Evolutionary conservation across 2,888 invertebrate species (phyloP).

Genomic region (Synergus umbraculus): DNA sequence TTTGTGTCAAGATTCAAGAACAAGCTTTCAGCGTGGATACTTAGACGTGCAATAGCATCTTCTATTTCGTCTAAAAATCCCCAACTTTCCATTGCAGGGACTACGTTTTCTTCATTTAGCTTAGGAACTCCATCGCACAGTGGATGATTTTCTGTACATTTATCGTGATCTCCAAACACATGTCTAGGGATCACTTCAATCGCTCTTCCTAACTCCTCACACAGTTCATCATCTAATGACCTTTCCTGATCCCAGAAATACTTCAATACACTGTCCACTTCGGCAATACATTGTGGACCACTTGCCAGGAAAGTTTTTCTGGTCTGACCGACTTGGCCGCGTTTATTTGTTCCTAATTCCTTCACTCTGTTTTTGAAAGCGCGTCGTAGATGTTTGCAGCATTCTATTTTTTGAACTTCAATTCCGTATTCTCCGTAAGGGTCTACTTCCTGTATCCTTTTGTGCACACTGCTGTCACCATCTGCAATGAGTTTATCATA

Average conservation of each 20-base stretch:
- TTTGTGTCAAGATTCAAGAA: background rate
- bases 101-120: background rate
- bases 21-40: background rate
- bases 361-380: slow-evolving; percentile 25
- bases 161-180: background rate
- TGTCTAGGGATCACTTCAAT: background rate
- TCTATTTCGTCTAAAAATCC: too few relatives aligned
- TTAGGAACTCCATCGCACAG: background rate
- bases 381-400: background rate
- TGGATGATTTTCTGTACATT: background rate
- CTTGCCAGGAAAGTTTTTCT: background rate
- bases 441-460: background rate
- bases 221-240: background rate
- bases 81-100: too few relatives aligned
- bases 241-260: background rate
- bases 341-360: background rate
- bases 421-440: slow-evolving; percentile 17
- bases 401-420: slow-evolving; percentile 3
- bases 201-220: background rate
- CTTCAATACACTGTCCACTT: background rate
- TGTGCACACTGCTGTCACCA: slow-evolving; percentile 38
- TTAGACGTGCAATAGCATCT: background rate
- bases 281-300: background rate
- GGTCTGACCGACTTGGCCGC: background rate
- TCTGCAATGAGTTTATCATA: slow-evolving; percentile 45